Conservation (phyloP, 2,797 vertebrate genomes). For the Tinamus major region DNA sequence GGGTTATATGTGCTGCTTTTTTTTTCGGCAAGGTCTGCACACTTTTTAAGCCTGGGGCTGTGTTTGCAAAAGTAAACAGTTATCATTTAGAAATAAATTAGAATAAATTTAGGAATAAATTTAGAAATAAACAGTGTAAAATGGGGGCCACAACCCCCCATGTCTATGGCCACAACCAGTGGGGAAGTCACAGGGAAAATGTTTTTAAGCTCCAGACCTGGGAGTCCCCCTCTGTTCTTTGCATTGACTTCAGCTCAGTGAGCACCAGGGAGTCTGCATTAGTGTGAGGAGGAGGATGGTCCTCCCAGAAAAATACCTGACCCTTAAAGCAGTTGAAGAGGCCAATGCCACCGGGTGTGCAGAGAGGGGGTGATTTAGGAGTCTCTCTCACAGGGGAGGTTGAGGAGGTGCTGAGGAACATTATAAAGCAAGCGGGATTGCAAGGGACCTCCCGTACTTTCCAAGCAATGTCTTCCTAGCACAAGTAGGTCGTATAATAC, state of each 20-base stretch:
- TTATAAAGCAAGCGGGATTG: not conserved
- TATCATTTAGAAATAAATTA: not conserved
- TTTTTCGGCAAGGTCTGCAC: not conserved
- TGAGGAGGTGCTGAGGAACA: not conserved
- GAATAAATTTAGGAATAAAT: conserved; percentile 22
- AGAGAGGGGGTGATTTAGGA: not conserved
- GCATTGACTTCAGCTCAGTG: not conserved
- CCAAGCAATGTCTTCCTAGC: not conserved
- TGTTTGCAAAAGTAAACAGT: not conserved
- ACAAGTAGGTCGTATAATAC: conserved; percentile 1
- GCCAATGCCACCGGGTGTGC: not conserved
- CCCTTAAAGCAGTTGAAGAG: not conserved
- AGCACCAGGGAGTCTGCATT: not conserved
- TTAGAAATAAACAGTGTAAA: conserved; percentile 12
- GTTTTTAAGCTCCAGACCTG: not conserved
- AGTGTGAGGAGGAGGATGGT: not conserved
- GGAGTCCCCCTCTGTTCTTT: not conserved
- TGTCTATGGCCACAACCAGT: not conserved
- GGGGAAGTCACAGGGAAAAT: not conserved
- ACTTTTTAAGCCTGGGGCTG: not conserved
- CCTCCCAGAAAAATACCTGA: not conserved
- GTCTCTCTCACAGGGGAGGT: not conserved
- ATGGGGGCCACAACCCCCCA: no score
- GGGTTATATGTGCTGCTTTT: not conserved
- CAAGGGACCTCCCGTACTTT: not conserved